Percentiles rank a stretch among this genome's conserved stretches.
These are phyloP conservation scores for Lethocerus indicus DNA, from an alignment of 1,140 invertebrate genomes.

Conservation along the genomic window DNA sequence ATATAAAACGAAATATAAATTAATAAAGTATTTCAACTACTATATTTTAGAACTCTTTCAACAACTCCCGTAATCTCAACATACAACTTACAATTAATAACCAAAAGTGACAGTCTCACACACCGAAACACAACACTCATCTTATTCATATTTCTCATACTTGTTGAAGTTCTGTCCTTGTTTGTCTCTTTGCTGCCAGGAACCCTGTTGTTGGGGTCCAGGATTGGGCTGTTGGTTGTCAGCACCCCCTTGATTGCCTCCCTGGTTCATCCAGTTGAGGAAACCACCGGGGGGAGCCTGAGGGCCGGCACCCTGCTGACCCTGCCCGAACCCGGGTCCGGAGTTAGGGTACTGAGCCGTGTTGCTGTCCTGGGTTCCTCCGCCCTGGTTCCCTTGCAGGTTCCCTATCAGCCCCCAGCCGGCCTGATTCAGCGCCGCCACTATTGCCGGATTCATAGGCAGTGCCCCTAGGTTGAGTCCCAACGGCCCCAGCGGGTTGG, in stretches of 20 bases:
- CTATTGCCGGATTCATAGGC: slow-evolving; percentile 68
- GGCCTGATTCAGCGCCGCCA: slow-evolving; percentile 65
- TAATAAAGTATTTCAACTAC: not conserved
- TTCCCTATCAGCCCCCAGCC: slow-evolving; percentile 50
- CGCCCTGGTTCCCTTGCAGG: slow-evolving; percentile 14
- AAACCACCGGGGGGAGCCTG: slow-evolving; percentile 30
- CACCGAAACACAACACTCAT: not conserved
- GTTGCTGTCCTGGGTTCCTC: slow-evolving; percentile 10
- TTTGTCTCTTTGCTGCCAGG: slow-evolving; percentile 1
- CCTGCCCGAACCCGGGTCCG: slow-evolving; percentile 8
- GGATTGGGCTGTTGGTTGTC: not conserved
- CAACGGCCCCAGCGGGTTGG: slow-evolving; percentile 39
- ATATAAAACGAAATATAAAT: not conserved
- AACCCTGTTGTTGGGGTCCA: slow-evolving; percentile 5
- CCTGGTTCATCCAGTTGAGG: slow-evolving; percentile 35
- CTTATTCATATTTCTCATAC: slow-evolving; percentile 6
- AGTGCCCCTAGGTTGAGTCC: slow-evolving; percentile 61
- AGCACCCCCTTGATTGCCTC: not conserved
- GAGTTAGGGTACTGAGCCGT: slow-evolving; percentile 11
- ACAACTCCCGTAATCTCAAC: not conserved
- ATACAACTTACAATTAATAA: slow-evolving; percentile 2
- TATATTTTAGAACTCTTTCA: not conserved
- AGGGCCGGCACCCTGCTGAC: slow-evolving; percentile 28
- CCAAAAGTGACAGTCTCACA: not conserved
- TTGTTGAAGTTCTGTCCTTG: slow-evolving; percentile 1